Conservation (phyloP, 2,888 invertebrate genomes). For the Drosophila imparisetae region DNA sequence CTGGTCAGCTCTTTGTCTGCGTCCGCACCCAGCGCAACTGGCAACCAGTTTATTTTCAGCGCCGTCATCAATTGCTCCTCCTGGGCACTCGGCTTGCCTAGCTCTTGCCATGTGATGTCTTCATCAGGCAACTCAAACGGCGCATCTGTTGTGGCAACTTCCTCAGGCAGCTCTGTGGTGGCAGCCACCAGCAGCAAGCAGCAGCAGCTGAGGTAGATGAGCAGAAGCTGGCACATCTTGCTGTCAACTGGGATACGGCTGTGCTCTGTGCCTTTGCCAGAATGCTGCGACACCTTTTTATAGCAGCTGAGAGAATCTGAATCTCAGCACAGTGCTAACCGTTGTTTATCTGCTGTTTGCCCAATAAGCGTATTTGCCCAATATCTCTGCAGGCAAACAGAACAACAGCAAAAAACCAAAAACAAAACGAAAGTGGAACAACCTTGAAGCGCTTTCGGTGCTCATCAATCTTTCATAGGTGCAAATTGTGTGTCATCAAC, state of each 20-base stretch:
- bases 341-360: conserved; percentile 52
- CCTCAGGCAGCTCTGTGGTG: conserved; percentile 5
- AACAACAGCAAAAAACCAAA: conserved; percentile 6
- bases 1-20: conserved; percentile 20
- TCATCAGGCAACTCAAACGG: conserved; percentile 17
- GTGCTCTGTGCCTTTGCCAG: conserved; percentile 36
- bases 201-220: conserved; percentile 34
- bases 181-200: conserved; percentile 51
- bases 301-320: conserved; percentile 29
- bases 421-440: conserved; percentile 59
- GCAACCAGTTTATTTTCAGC: conserved; percentile 57
- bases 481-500: background rate
- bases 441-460: conserved; percentile 47
- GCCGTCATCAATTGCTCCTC: conserved; percentile 29
- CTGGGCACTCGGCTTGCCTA: conserved; percentile 29
- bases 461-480: conserved; percentile 65
- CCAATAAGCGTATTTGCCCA: conserved; percentile 49
- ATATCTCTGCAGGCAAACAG: conserved; percentile 63
- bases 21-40: conserved; percentile 33
- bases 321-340: conserved; percentile 34
- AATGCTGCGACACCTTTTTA: conserved; percentile 46
- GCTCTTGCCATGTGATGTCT: conserved; percentile 2
- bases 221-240: conserved; percentile 50
- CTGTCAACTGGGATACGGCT: conserved; percentile 14
- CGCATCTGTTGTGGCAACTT: conserved; percentile 1